phyloP scores from a whole-genome alignment of 2,113 vertebrate genomes.

The Herpetotheres cachinnans region DNA sequence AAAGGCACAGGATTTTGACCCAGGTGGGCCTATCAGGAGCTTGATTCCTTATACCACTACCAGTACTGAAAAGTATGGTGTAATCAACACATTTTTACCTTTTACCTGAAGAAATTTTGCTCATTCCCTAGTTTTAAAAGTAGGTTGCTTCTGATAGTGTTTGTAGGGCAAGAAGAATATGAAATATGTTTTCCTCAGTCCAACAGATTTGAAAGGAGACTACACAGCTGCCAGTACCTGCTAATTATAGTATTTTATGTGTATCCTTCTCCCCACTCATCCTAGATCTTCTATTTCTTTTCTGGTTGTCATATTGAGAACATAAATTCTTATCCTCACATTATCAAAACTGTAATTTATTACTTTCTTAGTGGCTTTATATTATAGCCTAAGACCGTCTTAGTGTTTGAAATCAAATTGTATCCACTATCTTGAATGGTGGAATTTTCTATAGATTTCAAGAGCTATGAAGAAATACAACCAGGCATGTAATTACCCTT shows the following conservation, averaged over 20 bases:
- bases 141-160: neutral
- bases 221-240: neutral
- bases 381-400: neutral
- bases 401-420: neutral
- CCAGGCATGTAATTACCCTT: neutral
- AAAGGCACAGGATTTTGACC: neutral
- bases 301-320: neutral
- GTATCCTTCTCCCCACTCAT: neutral
- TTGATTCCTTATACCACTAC: neutral
- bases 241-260: neutral
- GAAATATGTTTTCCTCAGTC: neutral
- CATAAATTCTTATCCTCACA: neutral
- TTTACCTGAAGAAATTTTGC: neutral
- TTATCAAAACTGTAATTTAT: neutral
- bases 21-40: neutral
- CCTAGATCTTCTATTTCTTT: neutral
- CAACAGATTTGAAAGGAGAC: neutral
- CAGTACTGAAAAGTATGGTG: neutral
- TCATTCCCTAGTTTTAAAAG: neutral
- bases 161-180: neutral
- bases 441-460: neutral
- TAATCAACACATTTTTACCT: neutral
- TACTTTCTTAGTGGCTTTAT: neutral
- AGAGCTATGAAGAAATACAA: neutral
- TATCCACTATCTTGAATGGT: neutral